Conservation (phyloP, 2,113 vertebrate species). For the Xiphophorus hellerii region DNA sequence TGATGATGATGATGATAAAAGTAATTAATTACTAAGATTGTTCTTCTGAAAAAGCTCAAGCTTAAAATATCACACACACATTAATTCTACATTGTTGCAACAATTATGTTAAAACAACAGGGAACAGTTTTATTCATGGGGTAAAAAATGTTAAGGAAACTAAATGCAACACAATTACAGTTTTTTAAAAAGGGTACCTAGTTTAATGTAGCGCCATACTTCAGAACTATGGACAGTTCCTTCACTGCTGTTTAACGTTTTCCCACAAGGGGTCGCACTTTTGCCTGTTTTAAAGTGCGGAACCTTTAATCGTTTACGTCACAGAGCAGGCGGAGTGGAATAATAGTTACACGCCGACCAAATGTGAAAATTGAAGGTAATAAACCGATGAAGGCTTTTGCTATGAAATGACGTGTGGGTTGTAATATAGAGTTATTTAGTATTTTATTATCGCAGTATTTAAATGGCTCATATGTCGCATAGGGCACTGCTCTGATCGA, state of each 20-base stretch:
- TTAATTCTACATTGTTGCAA: neutral
- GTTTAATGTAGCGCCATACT: neutral
- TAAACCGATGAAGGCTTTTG: neutral
- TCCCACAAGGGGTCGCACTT: constrained; percentile 61
- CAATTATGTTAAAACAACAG: neutral
- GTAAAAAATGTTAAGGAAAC: neutral
- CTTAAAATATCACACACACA: neutral
- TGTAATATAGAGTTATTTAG: fast-evolving
- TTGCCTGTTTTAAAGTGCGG: constrained; percentile 26
- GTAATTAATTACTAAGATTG: neutral
- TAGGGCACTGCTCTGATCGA: neutral
- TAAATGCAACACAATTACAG: neutral
- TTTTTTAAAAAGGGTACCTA: neutral
- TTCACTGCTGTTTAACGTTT: neutral
- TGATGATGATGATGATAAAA: no score
- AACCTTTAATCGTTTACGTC: constrained; percentile 32
- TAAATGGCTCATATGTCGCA: neutral
- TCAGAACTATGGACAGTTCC: constrained; percentile 74
- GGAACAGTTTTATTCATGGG: neutral
- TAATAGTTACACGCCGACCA: constrained; percentile 43
- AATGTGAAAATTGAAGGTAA: constrained; percentile 50
- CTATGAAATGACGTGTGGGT: neutral
- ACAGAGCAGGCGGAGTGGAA: constrained; percentile 17
- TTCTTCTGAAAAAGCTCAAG: neutral
- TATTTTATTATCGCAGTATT: neutral